phyloP scores from a whole-genome alignment of 2,113 vertebrate species.

The Laterallus jamaicensis region DNA sequence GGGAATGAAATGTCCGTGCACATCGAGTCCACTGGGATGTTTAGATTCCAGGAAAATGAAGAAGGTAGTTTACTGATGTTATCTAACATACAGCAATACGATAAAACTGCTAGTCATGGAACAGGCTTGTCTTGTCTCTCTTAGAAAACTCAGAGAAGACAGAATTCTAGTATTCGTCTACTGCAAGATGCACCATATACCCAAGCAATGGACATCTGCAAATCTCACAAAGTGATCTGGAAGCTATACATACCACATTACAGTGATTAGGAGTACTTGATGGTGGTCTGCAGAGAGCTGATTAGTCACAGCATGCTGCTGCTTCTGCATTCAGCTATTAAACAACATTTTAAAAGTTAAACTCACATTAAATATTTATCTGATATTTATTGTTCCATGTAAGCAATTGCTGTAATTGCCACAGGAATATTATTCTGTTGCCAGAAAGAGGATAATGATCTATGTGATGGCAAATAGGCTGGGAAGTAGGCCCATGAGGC shows the following conservation, averaged over 20 bases:
- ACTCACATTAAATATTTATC: slow-evolving; percentile 1
- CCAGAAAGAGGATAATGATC: not conserved
- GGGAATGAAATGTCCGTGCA: not conserved
- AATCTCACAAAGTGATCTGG: not conserved
- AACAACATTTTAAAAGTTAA: slow-evolving; percentile 4
- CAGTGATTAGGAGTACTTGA: not conserved
- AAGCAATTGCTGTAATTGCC: not conserved
- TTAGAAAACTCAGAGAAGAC: not conserved
- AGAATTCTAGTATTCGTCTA: not conserved
- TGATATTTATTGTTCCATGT: slow-evolving; percentile 9
- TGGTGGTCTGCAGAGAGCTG: not conserved
- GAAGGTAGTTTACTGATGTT: not conserved
- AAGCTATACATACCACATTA: not conserved
- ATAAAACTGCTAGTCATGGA: not conserved
- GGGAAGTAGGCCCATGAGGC: not conserved
- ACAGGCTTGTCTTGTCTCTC: not conserved
- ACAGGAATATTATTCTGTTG: not conserved
- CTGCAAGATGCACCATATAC: not conserved
- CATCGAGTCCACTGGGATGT: not conserved
- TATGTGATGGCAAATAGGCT: not conserved
- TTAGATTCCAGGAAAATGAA: not conserved
- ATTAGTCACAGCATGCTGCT: not conserved
- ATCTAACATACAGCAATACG: not conserved
- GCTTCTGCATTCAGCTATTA: not conserved
- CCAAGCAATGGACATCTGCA: not conserved